Percentiles rank a stretch among this genome's conserved stretches.
Evolutionary conservation across 1,140 invertebrate genomes (phyloP).

Genomic region (Scaptodrosophila lebanonensis): DNA sequence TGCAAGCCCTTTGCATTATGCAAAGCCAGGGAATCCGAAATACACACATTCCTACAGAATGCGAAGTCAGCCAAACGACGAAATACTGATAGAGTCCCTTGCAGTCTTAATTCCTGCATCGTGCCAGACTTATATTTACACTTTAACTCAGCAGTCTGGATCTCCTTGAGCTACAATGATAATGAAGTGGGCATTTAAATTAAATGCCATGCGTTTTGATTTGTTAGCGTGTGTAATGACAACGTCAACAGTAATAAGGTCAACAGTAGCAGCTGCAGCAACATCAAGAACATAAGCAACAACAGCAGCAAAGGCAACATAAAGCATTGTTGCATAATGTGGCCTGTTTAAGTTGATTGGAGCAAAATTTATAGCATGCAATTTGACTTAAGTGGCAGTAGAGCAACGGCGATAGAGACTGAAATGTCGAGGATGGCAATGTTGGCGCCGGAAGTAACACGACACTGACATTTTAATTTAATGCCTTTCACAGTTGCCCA

Average conservation of each 20-base stretch:
- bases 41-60: no score
- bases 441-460: slow-evolving; percentile 64
- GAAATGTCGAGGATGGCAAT: slow-evolving; percentile 18
- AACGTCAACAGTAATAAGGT: slow-evolving; percentile 27
- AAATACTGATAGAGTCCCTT: no score
- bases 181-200: slow-evolving; percentile 45
- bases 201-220: slow-evolving; percentile 45
- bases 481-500: slow-evolving; percentile 56
- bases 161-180: no score
- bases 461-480: slow-evolving; percentile 75
- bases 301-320: not conserved
- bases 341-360: slow-evolving; percentile 67
- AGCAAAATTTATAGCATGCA: slow-evolving; percentile 72
- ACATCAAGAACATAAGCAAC: slow-evolving; percentile 12
- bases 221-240: slow-evolving; percentile 6
- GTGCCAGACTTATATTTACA: no score
- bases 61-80: no score
- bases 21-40: no score
- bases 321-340: slow-evolving; percentile 45
- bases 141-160: no score
- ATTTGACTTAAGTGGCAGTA: slow-evolving; percentile 67
- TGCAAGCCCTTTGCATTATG: no score
- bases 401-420: slow-evolving; percentile 8
- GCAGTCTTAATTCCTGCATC: no score
- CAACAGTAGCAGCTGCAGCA: slow-evolving; percentile 1